Evolutionary conservation across 2,888 invertebrate species (phyloP), one percentile per base, ranked within the genome.

Genomic region (Oegoconia quadripuncta): DNA sequence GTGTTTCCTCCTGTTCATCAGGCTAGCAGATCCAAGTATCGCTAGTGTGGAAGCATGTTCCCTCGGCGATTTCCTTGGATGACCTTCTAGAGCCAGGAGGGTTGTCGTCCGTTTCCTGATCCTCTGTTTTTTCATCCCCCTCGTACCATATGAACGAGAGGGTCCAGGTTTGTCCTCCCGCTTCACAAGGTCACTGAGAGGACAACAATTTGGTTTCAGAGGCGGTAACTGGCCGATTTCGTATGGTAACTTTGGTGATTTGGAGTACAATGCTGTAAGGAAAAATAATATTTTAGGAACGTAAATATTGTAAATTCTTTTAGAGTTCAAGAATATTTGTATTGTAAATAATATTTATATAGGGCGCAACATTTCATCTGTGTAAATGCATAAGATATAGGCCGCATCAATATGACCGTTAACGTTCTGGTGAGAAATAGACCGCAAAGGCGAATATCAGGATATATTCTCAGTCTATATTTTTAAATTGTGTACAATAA

Each of bases 21-120:
- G 72, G 37, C 92, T 91, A 26, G 80, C 81, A 0, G 84, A 80
- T 7, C 92, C 92, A 2, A 96, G 90, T 40, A 96, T 94, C 0
- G 96, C 96, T 42, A 95, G 74, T 0, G 96, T 96, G 0, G 95
- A 95, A 0, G 96, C 96, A 65, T 96, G 96, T 67, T 96, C 96
- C 14, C 96, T 86, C 0, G 96, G 96, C 0, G 95, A 95, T 64
- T 96, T 96, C 26, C 96, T 83, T 0, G 95, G 93, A 44, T 91
- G 92, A 18, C 83, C 82, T 31, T 89, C 89, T 3, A 77, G 46
- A 1, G 83, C 77, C 15, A 75, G 41, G 1, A 79, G 35, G 32
- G 71, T 67, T 0, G 75, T 71, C 0, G 77, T 70, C 1, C 79
- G 68, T 42, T 77, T 77, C 31, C 74, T 61, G 4, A 76, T 66